A percentile compares a stretch with the other conserved stretches of the same genome.
These are phyloP conservation scores for Rhynchotus rufescens DNA, from an alignment of 2,797 vertebrate genomes.

Conservation along the genomic window DNA sequence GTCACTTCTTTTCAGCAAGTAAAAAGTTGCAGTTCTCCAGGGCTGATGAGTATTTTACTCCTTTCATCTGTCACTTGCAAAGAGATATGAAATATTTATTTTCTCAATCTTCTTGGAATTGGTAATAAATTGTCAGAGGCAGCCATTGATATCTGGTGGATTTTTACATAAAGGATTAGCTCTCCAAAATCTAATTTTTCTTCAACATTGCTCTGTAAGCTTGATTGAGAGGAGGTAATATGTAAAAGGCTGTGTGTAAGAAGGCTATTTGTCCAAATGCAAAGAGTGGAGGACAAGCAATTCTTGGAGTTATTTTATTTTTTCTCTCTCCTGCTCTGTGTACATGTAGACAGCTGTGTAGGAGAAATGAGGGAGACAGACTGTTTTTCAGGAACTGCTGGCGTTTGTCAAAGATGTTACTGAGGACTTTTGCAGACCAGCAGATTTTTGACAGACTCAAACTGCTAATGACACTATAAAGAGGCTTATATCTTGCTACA, in stretches of 20 bases:
- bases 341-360: background rate
- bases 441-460: slow-evolving; percentile 21
- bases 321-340: background rate
- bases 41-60: background rate
- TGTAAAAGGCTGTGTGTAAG: background rate
- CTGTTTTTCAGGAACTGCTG: background rate
- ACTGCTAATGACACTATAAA: background rate
- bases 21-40: background rate
- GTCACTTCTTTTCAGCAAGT: background rate
- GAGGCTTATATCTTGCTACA: background rate
- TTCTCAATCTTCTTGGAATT: background rate
- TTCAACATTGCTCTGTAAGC: background rate
- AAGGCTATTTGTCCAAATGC: background rate
- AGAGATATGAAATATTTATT: slow-evolving; percentile 50
- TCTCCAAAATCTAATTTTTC: slow-evolving; percentile 39
- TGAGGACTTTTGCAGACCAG: background rate
- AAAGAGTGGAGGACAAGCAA: background rate
- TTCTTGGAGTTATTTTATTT: background rate
- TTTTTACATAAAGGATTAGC: slow-evolving; percentile 58
- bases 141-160: slow-evolving; percentile 5
- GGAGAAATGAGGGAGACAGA: slow-evolving; percentile 3
- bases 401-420: slow-evolving; percentile 18
- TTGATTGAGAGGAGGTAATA: background rate
- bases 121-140: slow-evolving; percentile 24
- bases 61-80: slow-evolving; percentile 39